Percentiles rank a stretch among this genome's conserved stretches.
Evolutionary conservation across 2,888 invertebrate species (phyloP).

Genomic region (Erebia ligea): DNA sequence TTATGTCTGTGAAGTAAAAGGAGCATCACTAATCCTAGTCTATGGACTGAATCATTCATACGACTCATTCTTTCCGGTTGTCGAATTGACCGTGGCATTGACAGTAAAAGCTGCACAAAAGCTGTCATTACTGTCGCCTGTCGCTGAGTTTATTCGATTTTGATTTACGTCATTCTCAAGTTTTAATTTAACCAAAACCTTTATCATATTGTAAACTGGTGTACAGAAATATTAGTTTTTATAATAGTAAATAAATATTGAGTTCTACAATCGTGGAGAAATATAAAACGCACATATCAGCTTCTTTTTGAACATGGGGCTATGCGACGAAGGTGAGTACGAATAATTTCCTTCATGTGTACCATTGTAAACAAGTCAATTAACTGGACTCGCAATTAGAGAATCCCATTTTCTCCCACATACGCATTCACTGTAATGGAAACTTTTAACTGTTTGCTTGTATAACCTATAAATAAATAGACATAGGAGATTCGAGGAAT

Average conservation of each 20-base stretch:
- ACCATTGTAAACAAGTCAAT: constrained; percentile 70
- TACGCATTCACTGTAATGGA: constrained; percentile 27
- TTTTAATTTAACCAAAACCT: not conserved
- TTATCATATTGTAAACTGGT: not conserved
- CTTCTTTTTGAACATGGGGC: constrained; percentile 58
- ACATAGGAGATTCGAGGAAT: not conserved
- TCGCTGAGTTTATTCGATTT: no score
- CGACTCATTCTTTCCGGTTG: constrained; percentile 1
- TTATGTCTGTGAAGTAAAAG: no score
- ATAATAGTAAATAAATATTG: constrained; percentile 20
- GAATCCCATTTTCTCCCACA: constrained; percentile 34
- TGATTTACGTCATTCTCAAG: not conserved
- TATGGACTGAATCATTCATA: not conserved
- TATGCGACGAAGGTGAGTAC: constrained; percentile 75
- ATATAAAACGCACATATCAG: constrained; percentile 16
- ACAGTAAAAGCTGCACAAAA: no score
- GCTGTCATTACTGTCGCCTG: no score
- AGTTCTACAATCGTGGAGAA: constrained; percentile 16
- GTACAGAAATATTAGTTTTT: not conserved
- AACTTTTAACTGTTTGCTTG: constrained; percentile 12
- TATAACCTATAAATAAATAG: not conserved
- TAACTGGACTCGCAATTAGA: constrained; percentile 50
- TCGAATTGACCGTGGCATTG: not conserved
- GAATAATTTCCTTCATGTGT: constrained; percentile 42
- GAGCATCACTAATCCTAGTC: not conserved